These are phyloP conservation scores for Myotis davidii DNA, from an alignment of 2,113 vertebrate genomes.

Conservation along the genomic window DNA sequence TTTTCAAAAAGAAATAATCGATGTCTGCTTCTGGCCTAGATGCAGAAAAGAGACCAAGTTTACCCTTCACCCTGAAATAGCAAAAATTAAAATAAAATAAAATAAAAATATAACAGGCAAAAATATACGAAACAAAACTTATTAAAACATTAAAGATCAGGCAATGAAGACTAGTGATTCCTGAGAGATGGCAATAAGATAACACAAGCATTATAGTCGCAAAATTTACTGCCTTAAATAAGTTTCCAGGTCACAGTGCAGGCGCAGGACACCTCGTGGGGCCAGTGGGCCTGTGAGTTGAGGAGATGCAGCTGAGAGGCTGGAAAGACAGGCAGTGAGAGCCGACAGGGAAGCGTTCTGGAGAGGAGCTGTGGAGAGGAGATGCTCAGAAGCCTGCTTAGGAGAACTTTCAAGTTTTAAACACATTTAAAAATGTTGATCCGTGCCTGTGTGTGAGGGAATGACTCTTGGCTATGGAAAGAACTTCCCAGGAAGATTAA, in stretches of 20 bases:
- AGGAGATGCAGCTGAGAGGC: neutral
- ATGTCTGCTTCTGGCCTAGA: neutral
- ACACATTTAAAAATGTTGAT: neutral
- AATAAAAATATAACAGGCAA: neutral
- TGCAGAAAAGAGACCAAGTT: neutral
- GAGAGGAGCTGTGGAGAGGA: neutral
- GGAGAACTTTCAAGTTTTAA: neutral
- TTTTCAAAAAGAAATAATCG: neutral
- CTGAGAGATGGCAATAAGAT: neutral
- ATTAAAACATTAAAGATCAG: neutral
- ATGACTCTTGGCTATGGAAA: neutral
- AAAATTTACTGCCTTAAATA: neutral
- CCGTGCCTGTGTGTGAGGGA: neutral
- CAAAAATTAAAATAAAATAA: neutral
- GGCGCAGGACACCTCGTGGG: accelerated
- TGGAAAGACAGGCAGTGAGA: neutral
- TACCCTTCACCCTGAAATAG: neutral
- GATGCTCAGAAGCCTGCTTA: neutral
- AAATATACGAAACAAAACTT: neutral
- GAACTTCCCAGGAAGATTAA: neutral
- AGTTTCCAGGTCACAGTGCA: neutral
- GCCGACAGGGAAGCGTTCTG: neutral
- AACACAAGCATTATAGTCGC: neutral
- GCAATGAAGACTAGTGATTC: neutral
- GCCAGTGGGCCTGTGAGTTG: neutral